Percentiles rank a stretch among this genome's conserved stretches.
These are phyloP conservation scores for Hyaena hyaena DNA, from an alignment of 2,113 vertebrate genomes.

Conservation along the genomic window DNA sequence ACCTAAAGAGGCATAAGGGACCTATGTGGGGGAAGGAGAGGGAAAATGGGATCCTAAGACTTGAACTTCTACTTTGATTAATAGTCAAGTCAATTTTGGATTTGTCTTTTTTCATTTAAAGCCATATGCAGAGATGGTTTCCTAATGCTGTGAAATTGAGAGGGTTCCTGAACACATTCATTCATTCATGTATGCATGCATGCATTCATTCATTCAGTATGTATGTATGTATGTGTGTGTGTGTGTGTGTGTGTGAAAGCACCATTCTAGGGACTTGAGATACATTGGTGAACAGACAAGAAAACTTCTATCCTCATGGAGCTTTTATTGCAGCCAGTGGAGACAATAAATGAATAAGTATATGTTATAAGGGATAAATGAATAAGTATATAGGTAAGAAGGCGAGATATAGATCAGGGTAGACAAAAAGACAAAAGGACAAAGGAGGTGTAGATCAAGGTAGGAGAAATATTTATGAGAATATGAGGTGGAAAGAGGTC, in stretches of 20 bases:
- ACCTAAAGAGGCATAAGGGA: background rate
- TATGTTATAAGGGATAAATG: background rate
- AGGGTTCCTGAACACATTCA: background rate
- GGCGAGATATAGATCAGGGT: background rate
- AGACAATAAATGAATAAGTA: background rate
- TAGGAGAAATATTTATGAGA: background rate
- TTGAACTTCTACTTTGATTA: background rate
- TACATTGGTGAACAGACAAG: background rate
- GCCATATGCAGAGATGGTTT: background rate
- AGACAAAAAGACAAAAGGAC: background rate
- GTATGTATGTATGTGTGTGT: no score
- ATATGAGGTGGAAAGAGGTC: background rate
- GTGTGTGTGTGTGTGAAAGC: no score
- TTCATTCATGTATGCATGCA: background rate
- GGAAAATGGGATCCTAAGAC: background rate
- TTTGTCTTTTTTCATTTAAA: background rate
- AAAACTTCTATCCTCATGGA: background rate
- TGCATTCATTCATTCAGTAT: no score
- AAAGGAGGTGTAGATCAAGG: background rate
- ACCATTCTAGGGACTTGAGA: background rate
- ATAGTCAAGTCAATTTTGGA: background rate
- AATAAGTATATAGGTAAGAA: background rate
- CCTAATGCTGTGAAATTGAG: background rate
- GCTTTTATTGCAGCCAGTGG: background rate
- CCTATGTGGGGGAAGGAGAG: background rate